phyloP scores from a whole-genome alignment of 2,113 vertebrate genomes.

The Anhinga anhinga region DNA sequence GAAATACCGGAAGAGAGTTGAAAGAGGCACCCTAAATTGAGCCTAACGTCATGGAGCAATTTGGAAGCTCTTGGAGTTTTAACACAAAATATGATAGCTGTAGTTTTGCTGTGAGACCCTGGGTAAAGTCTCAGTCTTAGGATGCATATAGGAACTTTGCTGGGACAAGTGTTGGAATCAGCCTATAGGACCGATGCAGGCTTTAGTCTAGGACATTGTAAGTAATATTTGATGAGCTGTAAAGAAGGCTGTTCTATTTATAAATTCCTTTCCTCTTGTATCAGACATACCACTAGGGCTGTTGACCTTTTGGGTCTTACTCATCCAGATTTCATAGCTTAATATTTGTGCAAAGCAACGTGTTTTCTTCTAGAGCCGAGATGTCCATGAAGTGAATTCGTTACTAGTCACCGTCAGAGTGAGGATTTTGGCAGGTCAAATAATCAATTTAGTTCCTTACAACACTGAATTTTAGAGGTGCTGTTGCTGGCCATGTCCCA shows the following conservation, averaged over 20 bases:
- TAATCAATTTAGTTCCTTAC: neutral
- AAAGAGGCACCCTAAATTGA: neutral
- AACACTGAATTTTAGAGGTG: neutral
- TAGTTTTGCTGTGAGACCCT: neutral
- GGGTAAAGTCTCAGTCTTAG: neutral
- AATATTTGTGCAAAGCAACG: neutral
- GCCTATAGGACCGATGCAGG: neutral
- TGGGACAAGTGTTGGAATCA: neutral
- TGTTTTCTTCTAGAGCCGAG: neutral
- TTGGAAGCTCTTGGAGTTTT: neutral
- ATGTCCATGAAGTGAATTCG: neutral
- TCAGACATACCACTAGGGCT: neutral
- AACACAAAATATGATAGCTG: neutral
- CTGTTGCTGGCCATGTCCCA: neutral
- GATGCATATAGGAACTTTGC: neutral
- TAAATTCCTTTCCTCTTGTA: neutral
- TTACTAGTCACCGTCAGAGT: neutral
- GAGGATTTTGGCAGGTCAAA: neutral
- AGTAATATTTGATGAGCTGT: neutral
- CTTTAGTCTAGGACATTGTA: neutral
- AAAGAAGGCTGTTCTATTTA: neutral
- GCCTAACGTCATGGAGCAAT: neutral
- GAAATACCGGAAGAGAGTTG: neutral
- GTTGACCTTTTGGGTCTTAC: neutral
- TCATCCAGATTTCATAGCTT: neutral